phyloP scores from a whole-genome alignment of 2,797 vertebrate genomes.

The Poeciliopsis paucimaculata region DNA sequence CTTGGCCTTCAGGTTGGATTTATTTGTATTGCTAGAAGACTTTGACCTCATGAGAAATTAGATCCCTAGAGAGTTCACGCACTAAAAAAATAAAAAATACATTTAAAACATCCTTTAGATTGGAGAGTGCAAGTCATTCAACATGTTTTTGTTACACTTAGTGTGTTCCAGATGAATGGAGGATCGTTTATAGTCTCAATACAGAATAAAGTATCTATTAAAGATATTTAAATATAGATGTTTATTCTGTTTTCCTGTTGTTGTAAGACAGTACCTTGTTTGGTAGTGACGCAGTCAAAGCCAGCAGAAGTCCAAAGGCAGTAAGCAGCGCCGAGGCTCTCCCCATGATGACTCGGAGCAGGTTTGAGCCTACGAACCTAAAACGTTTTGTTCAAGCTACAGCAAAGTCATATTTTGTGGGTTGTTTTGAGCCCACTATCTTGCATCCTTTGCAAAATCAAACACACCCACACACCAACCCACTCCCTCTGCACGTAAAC shows the following conservation, averaged over 20 bases:
- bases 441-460: neutral
- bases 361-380: neutral
- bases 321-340: conserved; percentile 35
- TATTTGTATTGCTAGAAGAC: neutral
- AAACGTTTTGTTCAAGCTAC: conserved; percentile 50
- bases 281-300: conserved; percentile 30
- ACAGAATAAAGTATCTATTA: neutral
- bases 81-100: neutral
- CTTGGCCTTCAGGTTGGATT: neutral
- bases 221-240: neutral
- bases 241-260: neutral
- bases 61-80: neutral
- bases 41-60: neutral
- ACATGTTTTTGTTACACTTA: neutral
- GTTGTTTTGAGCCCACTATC: neutral
- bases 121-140: neutral
- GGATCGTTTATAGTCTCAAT: neutral
- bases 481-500: too few species aligned
- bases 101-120: neutral
- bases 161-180: neutral
- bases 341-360: conserved; percentile 50
- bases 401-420: neutral
- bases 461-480: neutral
- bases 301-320: conserved; percentile 66
- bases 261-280: conserved; percentile 6